Evolutionary conservation across 2,888 invertebrate genomes (phyloP).

Genomic region (Diarsia rubi): DNA sequence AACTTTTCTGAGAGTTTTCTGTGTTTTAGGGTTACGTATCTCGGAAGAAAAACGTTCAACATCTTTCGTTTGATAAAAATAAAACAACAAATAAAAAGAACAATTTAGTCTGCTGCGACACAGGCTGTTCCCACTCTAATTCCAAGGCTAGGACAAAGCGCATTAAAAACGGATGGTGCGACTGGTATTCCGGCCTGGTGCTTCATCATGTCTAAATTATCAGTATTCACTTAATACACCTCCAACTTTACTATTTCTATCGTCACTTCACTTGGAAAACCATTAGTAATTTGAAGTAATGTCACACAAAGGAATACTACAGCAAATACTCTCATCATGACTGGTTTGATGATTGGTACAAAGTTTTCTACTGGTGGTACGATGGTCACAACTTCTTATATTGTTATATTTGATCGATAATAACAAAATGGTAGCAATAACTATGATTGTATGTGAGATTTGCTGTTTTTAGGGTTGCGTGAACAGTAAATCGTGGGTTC

Average conservation of each 20-base stretch:
- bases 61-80: not conserved
- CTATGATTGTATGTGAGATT: not conserved
- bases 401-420: not conserved
- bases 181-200: not conserved
- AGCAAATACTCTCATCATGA: not conserved
- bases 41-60: not conserved
- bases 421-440: not conserved
- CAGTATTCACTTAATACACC: not conserved
- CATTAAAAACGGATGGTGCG: not conserved
- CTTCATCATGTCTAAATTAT: too few species aligned
- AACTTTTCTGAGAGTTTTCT: not conserved
- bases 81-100: not conserved
- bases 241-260: not conserved
- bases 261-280: slow-evolving; percentile 1
- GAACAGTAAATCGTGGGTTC: too few species aligned
- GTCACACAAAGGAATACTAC: not conserved
- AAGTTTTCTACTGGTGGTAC: not conserved
- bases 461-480: not conserved
- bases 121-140: not conserved
- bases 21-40: not conserved
- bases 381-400: not conserved
- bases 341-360: not conserved
- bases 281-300: not conserved
- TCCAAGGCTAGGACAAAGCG: not conserved
- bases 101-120: not conserved